A percentile compares a stretch with the other conserved stretches of the same genome.
These are phyloP conservation scores for Condylura cristata DNA, from an alignment of 2,113 vertebrate genomes.

Conservation along the genomic window DNA sequence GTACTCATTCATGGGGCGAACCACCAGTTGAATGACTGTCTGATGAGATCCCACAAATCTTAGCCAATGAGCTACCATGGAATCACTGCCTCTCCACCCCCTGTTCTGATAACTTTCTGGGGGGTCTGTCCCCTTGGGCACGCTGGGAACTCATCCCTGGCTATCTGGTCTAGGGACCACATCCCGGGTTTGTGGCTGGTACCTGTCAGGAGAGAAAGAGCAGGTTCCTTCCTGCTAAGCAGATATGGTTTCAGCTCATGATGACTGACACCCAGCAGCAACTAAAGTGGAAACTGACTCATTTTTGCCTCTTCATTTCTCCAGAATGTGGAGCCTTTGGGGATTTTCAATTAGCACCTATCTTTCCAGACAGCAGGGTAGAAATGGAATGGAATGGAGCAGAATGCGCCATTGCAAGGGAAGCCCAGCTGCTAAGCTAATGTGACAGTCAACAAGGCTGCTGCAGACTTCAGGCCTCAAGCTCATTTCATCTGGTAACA, in stretches of 20 bases:
- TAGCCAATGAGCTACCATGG: not conserved
- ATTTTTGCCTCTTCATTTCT: not conserved
- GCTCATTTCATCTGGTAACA: not conserved
- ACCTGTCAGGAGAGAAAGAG: not conserved
- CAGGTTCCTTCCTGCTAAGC: not conserved
- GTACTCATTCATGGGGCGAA: not conserved
- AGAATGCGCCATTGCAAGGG: not conserved
- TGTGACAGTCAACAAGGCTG: not conserved
- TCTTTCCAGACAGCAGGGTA: not conserved
- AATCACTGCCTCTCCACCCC: not conserved
- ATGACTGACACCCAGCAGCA: not conserved
- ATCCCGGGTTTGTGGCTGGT: not conserved
- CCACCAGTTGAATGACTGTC: not conserved
- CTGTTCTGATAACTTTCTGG: not conserved
- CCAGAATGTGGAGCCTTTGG: not conserved
- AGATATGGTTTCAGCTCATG: not conserved
- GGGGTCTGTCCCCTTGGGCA: not conserved
- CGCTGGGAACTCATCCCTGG: not conserved
- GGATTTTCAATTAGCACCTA: constrained; percentile 21
- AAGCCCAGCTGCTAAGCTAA: not conserved
- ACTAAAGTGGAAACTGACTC: not conserved
- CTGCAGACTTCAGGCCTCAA: not conserved
- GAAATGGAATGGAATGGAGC: not conserved
- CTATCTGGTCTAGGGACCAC: not conserved
- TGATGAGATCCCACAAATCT: not conserved